Evolutionary conservation across 2,113 vertebrate species (phyloP).

Genomic region (Urocitellus parryii): DNA sequence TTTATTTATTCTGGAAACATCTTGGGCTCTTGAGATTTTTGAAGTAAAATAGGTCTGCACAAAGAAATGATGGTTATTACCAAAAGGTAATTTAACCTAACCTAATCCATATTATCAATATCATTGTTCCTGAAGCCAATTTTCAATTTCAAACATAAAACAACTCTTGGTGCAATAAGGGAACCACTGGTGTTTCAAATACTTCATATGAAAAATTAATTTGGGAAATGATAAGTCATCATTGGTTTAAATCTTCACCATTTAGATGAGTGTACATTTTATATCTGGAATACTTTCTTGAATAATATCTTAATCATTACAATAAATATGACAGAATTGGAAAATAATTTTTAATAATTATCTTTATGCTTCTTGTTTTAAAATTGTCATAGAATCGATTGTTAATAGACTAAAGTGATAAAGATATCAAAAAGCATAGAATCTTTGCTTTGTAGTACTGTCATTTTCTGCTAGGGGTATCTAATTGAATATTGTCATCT

Average conservation of each 20-base stretch:
- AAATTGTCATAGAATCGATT: not conserved
- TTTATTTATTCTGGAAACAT: not conserved
- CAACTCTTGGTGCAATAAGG: not conserved
- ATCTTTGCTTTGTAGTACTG: not conserved
- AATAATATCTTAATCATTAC: not conserved
- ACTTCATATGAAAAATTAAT: not conserved
- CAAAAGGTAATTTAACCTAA: not conserved
- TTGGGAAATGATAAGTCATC: not conserved
- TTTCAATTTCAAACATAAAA: constrained; percentile 14
- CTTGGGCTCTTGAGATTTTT: not conserved
- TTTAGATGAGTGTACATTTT: not conserved
- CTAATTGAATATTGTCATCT: not conserved
- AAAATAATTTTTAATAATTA: not conserved
- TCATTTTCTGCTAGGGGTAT: not conserved
- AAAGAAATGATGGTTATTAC: not conserved
- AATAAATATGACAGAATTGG: not conserved
- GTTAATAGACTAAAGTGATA: not conserved
- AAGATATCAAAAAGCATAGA: not conserved
- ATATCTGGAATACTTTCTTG: not conserved
- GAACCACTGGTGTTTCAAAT: not conserved
- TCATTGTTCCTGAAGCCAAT: not conserved
- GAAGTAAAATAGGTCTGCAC: not conserved
- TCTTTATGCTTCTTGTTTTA: not conserved
- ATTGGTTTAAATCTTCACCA: not conserved
- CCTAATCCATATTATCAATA: not conserved